Evolutionary conservation across 2,797 vertebrate genomes (phyloP), one percentile per base, ranked within the genome.

Genomic region (Ciconia nigra): DNA sequence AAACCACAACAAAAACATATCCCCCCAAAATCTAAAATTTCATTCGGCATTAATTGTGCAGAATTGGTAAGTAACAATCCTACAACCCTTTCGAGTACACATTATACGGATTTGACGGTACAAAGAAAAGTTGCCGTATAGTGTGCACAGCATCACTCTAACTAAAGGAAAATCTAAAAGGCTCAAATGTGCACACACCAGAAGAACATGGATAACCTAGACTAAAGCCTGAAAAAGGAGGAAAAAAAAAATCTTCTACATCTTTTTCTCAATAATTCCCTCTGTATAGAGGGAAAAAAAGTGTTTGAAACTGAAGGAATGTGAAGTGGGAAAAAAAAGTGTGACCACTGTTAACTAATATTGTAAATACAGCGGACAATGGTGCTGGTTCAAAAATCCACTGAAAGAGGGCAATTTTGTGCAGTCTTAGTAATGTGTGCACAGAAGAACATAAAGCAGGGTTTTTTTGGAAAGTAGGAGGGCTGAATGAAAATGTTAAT

Each of bases 401-500:
- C 35, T 73, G 46, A 21, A 92, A 92, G 55, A 83, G 13, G 70
- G 46, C 5, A 41, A 67, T 87, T 87, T 65, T 79, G 22, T 42
- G 9, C 76, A 63, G 67, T 35, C 66, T 96, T 89, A 79, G 78
- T 81, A 58, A 83, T 44, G 46, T 35, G 35, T 33, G 51, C 70
- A 67, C 57, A 89, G 85, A 88, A 95, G n/a, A 95, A 81, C 67
- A 88, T 57, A 42, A 89, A 83, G 41, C 26, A 73, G 54, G 15
- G 42, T 63, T 93, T 93, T 86, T 41, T 51, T 71, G 31, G 39
- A 84, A 93, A 90, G 78, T 72, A 95, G 91, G 90, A 87, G 92
- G 71, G 80, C 63, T 83, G 86, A 96, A 87, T 18, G 71, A 92
- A 96, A 92, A 97, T 80, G 89, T 73, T 97, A 97, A 97, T 95